phyloP scores from a whole-genome alignment of 1,140 invertebrate genomes.

The Caenorhabditis elegans region DNA sequence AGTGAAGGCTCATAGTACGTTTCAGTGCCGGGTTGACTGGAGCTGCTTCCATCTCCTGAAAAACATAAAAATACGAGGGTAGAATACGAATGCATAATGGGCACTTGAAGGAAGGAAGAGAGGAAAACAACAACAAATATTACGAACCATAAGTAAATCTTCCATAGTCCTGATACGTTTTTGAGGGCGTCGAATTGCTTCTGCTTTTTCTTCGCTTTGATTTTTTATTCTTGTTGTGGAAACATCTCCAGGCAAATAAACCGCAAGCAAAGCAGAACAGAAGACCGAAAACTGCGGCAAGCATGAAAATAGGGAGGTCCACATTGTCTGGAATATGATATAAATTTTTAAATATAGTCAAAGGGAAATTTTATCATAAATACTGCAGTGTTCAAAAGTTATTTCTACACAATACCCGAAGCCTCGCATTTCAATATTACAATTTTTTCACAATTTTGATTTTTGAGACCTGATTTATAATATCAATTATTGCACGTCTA shows the following conservation, averaged over 20 bases:
- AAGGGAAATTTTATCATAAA: too few species aligned
- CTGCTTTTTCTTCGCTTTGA: constrained; percentile 6
- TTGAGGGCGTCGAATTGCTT: not conserved
- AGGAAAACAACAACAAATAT: not conserved
- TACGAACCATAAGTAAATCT: constrained; percentile 2
- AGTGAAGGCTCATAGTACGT: constrained; percentile 40
- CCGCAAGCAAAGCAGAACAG: not conserved
- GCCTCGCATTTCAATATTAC: too few species aligned
- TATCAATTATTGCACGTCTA: too few species aligned
- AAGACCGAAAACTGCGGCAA: not conserved
- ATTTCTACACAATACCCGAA: too few species aligned
- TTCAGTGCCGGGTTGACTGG: constrained; percentile 25
- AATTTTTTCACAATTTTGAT: too few species aligned
- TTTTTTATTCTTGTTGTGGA: not conserved
- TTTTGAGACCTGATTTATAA: too few species aligned
- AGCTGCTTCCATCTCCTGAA: not conserved
- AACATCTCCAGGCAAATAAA: constrained; percentile 31
- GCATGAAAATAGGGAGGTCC: not conserved
- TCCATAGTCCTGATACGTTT: constrained; percentile 11
- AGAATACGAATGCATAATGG: too few species aligned
- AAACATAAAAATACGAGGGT: not conserved
- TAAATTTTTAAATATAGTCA: not conserved
- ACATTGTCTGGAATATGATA: not conserved
- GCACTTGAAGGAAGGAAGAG: not conserved
- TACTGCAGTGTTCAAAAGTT: too few species aligned